Evolutionary conservation across 2,113 vertebrate genomes (phyloP), one percentile per base, ranked within the genome.

Genomic region (Tyrannus savana): DNA sequence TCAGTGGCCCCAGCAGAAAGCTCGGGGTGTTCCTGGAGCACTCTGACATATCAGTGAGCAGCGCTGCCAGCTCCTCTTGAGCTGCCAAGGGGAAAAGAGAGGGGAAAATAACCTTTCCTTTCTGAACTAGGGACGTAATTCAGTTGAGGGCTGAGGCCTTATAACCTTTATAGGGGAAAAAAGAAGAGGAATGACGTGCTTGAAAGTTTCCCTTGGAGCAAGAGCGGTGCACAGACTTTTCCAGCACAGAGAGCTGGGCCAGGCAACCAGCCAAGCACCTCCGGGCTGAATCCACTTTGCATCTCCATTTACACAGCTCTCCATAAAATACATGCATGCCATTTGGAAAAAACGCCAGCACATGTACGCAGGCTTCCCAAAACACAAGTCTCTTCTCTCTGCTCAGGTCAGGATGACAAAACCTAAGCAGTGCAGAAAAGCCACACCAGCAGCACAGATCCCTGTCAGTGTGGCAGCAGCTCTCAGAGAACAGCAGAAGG

Each of bases 151-250:
- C 77, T 55, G 62, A 91, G 64, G 58, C 88, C 69, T 49, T 49
- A 67, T 77, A 84, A 95, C 80, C 92, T 94, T 92, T 81, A 66
- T 24, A 89, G 74, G 69, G 85, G 30, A 49, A 84, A 82, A 91
- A 74, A 71, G 55, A 58, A 56, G 19, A 25, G 39, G 56, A 81
- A 63, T 76, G 85, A 93, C 55, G 2, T 0, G n/a, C 90, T 91
- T 78, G 28, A 41, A 93, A 94, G 67, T 84, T 82, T 89, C 81
- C 95, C 92, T 93, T 49, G 75, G 84, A 97, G 90, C 75, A 44
- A 71, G 23, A 82, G 74, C 2, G 46, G 33, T 14, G 35, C 3
- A 1, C 74, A 52, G 71, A 59, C 85, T 49, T 92, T 86, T 92
- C 89, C 84, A 87, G 88, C 77, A 76, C 28, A 2, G 3, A 85